Base-by-base conservation (phyloP, 2,113 vertebrate species). In the Chlorocebus sabaeus region DNA sequence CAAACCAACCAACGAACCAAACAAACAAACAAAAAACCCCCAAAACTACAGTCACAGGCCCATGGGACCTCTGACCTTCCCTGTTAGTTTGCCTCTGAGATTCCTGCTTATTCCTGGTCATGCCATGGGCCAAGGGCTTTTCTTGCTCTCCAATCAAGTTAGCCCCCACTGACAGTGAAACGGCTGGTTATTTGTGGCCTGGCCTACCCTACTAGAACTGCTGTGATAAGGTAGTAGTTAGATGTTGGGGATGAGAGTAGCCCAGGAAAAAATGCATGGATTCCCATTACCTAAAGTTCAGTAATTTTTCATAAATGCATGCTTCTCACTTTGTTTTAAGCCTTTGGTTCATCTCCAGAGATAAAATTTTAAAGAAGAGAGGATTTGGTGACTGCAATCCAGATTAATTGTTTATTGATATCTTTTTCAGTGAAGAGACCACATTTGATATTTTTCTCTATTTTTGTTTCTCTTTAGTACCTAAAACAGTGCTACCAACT, bases 271-370 rank as follows among this genome's bases (percentile, higher is more conserved):
- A 32, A 73, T 85, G 72, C 23, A 20, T 27, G 25, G 48, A 59
- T 22, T 83, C 25, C 59, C 23, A 27, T 25, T 61, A 84, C 3
- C 8, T n/a, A 38, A 72, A 92, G 27, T 89, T 80, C 75, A 78
- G 57, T 57, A 30, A 70, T 43, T 95, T 97, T 92, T 83, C 61
- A 79, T 43, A 35, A 97, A 38, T 89, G 55, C 79, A 22, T 87
- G 48, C n/a, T 80, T 72, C 10, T 91, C 32, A 38, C 27, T 90
- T 94, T 84, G 59, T 67, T 90, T 90, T 95, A 95, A 80, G 16
- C 80, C 40, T 78, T 80, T 52, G 18, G 25, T 87, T 30, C n/a
- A 32, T 85, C 92, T 96, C 48, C n/a, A 86, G 90, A 89, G 78
- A 43, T 5, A 64, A 22, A 23, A n/a, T 92, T 89, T 95, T 96